These are phyloP conservation scores for Oncopodura yosiiana DNA, from an alignment of 1,140 invertebrate genomes.

Conservation along the genomic window DNA sequence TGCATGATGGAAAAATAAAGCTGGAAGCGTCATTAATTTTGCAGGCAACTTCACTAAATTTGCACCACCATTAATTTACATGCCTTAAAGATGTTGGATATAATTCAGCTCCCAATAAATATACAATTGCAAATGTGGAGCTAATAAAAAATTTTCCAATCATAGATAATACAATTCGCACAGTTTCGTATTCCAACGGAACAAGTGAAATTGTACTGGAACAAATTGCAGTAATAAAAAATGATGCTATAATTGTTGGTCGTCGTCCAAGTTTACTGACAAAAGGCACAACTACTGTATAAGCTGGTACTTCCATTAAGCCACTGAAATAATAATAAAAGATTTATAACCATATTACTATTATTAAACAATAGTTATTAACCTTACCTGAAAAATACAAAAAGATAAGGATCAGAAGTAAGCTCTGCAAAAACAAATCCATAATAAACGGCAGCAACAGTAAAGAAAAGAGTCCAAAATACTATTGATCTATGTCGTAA, in stretches of 20 bases:
- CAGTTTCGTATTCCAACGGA: not conserved
- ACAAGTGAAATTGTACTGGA: not conserved
- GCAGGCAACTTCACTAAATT: too few species aligned
- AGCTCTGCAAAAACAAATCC: conserved; percentile 25
- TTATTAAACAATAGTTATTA: not conserved
- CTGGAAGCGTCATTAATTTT: too few species aligned
- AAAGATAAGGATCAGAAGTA: conserved; percentile 24
- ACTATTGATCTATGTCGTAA: conserved; percentile 20
- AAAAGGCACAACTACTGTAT: conserved; percentile 18
- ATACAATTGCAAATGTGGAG: conserved; percentile 56
- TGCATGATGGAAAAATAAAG: too few species aligned
- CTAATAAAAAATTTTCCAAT: conserved; percentile 37
- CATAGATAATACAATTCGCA: conserved; percentile 21
- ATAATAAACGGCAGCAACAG: conserved; percentile 27
- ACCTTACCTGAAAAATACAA: conserved; percentile 28
- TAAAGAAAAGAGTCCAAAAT: conserved; percentile 26
- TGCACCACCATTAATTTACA: too few species aligned
- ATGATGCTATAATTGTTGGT: conserved; percentile 11
- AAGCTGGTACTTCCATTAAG: conserved; percentile 32
- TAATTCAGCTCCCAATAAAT: conserved; percentile 61
- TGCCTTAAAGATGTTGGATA: conserved; percentile 58
- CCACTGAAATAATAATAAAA: conserved; percentile 15
- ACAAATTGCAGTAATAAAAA: not conserved
- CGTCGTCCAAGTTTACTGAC: conserved; percentile 25
- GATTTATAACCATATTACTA: not conserved